Base-by-base conservation (phyloP, 1,140 invertebrate species). In the Nasonia vitripennis region DNA sequence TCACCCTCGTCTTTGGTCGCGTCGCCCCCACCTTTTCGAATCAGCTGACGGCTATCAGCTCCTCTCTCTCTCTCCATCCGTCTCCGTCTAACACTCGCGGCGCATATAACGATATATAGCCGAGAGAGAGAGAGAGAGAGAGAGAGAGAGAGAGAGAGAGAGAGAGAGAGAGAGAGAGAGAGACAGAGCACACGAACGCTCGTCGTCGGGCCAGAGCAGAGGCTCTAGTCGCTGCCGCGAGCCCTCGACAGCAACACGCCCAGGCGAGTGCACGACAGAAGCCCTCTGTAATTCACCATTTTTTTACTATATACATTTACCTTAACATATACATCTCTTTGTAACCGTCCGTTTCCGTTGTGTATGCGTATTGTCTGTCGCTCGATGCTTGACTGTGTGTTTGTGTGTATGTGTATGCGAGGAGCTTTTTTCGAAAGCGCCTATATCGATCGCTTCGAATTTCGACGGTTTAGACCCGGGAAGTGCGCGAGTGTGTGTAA, bases 231-330 rank as follows among this genome's bases (percentile, higher is more conserved):
- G 89, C 87, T 90, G 89, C 89, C 90, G 90, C 89, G 90, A 89
- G 87, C 87, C 88, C 89, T 89, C 90, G 88, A 89, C 89, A 89
- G 89, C 87, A 87, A 88, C 89, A 86, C 86, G 86, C 87, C 88
- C 88, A 90, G 89, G 89, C 87, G 86, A 90, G 89, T 88, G 84
- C 68, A 82, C 87, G 67, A 55, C 78, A 81, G 23, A 31, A 85
- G 73, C 78, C 78, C 78, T 85, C 37, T 81, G 84, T 85, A 84
- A 87, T 83, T 86, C 20, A 68, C 41, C 62, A 82, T 71, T 82
- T 77, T 83, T 80, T 67, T 78, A 82, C 77, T 67, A 62, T 17
- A 62, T 79, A 67, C 9, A 62, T 79, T 48, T 80, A 79, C 27
- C 4, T 62, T 55, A 23, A 37, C 45, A 67, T 68, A 78, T 55